Evolutionary conservation across 1,140 invertebrate species (phyloP).

Genomic region (Ceratina calcarata): DNA sequence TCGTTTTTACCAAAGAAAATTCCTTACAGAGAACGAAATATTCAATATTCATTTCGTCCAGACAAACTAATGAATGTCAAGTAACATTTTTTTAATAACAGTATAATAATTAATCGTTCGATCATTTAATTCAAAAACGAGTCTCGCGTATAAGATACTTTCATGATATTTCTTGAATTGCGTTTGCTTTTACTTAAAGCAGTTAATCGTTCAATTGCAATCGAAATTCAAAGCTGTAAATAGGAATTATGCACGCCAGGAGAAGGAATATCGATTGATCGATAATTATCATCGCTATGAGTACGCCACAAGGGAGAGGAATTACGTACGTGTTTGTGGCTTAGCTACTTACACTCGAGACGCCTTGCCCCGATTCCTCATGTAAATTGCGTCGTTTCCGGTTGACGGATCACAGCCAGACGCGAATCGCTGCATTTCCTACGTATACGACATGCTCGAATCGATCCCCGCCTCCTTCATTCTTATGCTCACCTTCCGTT

Average conservation of each 20-base stretch:
- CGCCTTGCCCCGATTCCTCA: constrained; percentile 68
- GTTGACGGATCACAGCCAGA: constrained; percentile 72
- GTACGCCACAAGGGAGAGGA: constrained; percentile 13
- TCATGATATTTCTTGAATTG: too few relatives aligned
- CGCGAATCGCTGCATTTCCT: constrained; percentile 61
- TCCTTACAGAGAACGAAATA: not conserved
- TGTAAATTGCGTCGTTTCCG: constrained; percentile 74
- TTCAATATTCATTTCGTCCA: not conserved
- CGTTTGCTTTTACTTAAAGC: not conserved
- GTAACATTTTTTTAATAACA: too few relatives aligned
- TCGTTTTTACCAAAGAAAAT: not conserved
- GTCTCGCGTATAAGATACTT: too few relatives aligned
- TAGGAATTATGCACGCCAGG: not conserved
- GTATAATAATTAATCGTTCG: too few relatives aligned
- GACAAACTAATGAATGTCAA: too few relatives aligned
- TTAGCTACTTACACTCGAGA: constrained; percentile 66
- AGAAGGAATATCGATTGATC: constrained; percentile 42
- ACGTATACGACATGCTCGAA: constrained; percentile 50
- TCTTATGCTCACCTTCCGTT: constrained; percentile 30
- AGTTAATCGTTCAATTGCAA: not conserved
- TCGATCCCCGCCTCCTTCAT: constrained; percentile 44
- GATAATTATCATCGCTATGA: constrained; percentile 30
- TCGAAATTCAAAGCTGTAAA: not conserved
- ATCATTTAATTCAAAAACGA: too few relatives aligned
- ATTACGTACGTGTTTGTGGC: constrained; percentile 60